These are phyloP conservation scores for Thereva nobilitata DNA, from an alignment of 2,888 invertebrate genomes.

Conservation along the genomic window DNA sequence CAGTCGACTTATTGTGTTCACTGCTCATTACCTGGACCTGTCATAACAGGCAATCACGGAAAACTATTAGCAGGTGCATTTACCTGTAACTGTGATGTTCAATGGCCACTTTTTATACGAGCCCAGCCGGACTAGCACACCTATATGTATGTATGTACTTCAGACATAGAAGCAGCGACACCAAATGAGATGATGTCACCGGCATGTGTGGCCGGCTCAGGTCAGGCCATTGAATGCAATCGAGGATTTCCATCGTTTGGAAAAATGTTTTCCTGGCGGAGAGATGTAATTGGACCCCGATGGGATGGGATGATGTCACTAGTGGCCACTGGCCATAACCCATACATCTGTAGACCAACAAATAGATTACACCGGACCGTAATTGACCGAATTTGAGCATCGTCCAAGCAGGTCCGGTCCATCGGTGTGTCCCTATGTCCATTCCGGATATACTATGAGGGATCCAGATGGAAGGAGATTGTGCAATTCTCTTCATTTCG, in stretches of 20 bases:
- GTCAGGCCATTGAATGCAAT: slow-evolving; percentile 33
- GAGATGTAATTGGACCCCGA: slow-evolving; percentile 31
- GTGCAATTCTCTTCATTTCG: slow-evolving; percentile 34
- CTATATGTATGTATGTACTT: not conserved
- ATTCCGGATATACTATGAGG: slow-evolving; percentile 10
- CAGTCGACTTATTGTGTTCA: slow-evolving; percentile 13
- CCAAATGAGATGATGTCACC: slow-evolving; percentile 24
- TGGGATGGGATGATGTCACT: slow-evolving; percentile 33
- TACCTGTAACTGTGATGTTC: not conserved
- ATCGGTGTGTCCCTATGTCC: slow-evolving; percentile 14
- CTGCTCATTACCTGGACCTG: slow-evolving; percentile 21
- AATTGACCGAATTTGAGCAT: slow-evolving; percentile 34
- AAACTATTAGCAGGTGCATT: slow-evolving; percentile 23
- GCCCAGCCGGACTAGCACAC: not conserved
- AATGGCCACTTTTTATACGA: not conserved
- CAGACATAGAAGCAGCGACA: not conserved
- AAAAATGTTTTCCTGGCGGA: slow-evolving; percentile 30
- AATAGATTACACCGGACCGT: slow-evolving; percentile 31
- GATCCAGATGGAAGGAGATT: slow-evolving; percentile 33
- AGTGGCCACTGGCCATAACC: slow-evolving; percentile 34
- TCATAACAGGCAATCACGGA: slow-evolving; percentile 24
- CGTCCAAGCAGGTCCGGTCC: slow-evolving; percentile 24
- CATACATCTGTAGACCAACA: slow-evolving; percentile 31
- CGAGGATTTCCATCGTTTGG: slow-evolving; percentile 33
- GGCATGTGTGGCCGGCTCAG: slow-evolving; percentile 29